Evolutionary conservation across 2,888 invertebrate species (phyloP).

Genomic region (Limenitis camilla): DNA sequence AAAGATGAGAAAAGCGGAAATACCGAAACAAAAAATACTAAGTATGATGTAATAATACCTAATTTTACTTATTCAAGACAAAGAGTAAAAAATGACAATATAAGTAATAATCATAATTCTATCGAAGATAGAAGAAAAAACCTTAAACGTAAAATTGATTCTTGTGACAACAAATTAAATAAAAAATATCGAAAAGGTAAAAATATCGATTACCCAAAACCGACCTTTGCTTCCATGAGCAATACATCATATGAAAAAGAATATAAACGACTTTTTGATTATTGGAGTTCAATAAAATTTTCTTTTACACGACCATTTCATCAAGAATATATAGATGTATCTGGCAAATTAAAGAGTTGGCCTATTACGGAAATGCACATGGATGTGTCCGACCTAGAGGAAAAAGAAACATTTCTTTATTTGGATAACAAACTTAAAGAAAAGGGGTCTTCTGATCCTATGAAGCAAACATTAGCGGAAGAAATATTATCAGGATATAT

Average conservation of each 20-base stretch:
- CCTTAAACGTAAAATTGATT: constrained; percentile 49
- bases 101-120: too few species aligned
- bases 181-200: constrained; percentile 55
- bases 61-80: constrained; percentile 42
- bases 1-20: constrained; percentile 17
- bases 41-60: constrained; percentile 39
- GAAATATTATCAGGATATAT: constrained; percentile 44
- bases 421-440: constrained; percentile 28
- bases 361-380: constrained; percentile 36
- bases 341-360: constrained; percentile 43
- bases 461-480: constrained; percentile 46
- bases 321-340: constrained; percentile 49
- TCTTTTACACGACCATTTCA: constrained; percentile 56
- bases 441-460: constrained; percentile 33
- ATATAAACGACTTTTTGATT: constrained; percentile 47
- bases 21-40: constrained; percentile 22
- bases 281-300: constrained; percentile 55
- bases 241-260: constrained; percentile 47
- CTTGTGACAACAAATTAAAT: constrained; percentile 33
- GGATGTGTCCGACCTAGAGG: constrained; percentile 20
- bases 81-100: constrained; percentile 5
- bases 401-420: constrained; percentile 36
- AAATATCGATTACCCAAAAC: constrained; percentile 55
- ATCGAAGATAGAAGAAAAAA: constrained; percentile 23
- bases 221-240: constrained; percentile 30